A percentile compares a stretch with the other conserved stretches of the same genome.
Evolutionary conservation across 2,113 vertebrate genomes (phyloP).

Genomic region (Asarcornis scutulata): DNA sequence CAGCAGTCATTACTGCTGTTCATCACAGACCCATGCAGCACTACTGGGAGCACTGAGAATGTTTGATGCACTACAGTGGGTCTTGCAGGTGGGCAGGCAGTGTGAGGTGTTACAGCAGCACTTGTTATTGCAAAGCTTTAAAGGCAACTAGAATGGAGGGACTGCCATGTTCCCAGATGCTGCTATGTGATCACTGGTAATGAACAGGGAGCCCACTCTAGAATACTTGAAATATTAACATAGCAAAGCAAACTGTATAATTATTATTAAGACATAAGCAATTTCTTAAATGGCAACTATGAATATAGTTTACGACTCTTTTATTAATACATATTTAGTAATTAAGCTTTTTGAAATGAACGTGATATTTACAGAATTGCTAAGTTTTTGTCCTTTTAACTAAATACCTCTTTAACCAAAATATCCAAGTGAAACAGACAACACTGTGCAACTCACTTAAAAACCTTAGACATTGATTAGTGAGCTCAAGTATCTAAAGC

Average conservation of each 20-base stretch:
- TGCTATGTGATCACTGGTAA: not conserved
- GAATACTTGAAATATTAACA: not conserved
- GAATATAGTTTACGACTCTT: slow-evolving; percentile 40
- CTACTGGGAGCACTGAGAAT: not conserved
- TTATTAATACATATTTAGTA: slow-evolving; percentile 33
- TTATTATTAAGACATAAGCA: slow-evolving; percentile 17
- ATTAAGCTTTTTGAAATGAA: slow-evolving; percentile 49
- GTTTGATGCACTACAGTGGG: rapidly evolving
- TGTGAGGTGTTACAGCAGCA: not conserved
- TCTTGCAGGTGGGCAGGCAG: not conserved
- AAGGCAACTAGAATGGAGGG: not conserved
- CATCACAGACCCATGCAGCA: rapidly evolving
- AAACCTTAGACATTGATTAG: not conserved
- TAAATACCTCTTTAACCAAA: slow-evolving; percentile 55
- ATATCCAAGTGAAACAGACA: not conserved
- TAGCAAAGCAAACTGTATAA: not conserved
- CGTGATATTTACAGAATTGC: slow-evolving; percentile 56
- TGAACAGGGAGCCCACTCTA: not conserved
- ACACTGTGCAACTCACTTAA: not conserved
- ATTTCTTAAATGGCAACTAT: slow-evolving; percentile 46
- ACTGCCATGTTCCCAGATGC: not conserved
- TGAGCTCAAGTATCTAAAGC: not conserved
- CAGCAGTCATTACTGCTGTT: not conserved
- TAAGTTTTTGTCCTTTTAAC: slow-evolving; percentile 56
- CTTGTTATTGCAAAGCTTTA: not conserved